Percentiles rank a stretch among this genome's conserved stretches.
phyloP scores from a whole-genome alignment of 2,113 vertebrate genomes.

The Chaetops frenatus region DNA sequence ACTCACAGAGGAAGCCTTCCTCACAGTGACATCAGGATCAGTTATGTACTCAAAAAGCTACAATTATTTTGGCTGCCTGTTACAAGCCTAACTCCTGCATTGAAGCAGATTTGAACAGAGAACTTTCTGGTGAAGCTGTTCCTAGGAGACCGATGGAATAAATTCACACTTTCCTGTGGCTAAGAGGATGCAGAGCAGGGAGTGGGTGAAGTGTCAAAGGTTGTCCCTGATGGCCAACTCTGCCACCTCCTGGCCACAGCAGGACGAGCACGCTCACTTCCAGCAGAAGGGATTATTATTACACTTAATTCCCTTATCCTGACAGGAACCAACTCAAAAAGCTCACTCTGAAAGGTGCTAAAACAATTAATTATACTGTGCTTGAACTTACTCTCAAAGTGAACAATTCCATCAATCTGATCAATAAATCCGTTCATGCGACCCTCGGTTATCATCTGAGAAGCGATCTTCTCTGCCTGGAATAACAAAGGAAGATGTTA shows the following conservation, averaged over 20 bases:
- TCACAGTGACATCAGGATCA: background rate
- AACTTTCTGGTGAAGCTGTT: background rate
- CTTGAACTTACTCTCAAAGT: conserved; percentile 92
- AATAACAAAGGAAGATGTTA: background rate
- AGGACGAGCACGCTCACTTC: background rate
- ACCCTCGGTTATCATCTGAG: conserved; percentile 99
- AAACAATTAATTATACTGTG: background rate
- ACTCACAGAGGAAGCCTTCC: background rate
- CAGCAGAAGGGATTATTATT: accelerated
- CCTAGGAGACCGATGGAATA: background rate
- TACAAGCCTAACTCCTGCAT: background rate
- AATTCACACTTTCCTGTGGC: background rate
- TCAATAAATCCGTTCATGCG: conserved; percentile 99
- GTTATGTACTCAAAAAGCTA: background rate
- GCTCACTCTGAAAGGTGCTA: background rate
- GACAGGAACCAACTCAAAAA: background rate
- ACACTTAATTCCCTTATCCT: background rate
- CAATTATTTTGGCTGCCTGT: background rate
- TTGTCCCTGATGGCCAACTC: background rate
- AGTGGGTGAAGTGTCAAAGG: accelerated
- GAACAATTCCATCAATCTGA: conserved; percentile 97
- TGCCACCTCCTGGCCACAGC: conserved; percentile 22
- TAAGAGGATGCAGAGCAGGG: background rate
- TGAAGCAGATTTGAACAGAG: background rate
- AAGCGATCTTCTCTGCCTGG: conserved; percentile 97